These are phyloP conservation scores for Felis chaus DNA, from an alignment of 2,113 vertebrate genomes.

Conservation along the genomic window DNA sequence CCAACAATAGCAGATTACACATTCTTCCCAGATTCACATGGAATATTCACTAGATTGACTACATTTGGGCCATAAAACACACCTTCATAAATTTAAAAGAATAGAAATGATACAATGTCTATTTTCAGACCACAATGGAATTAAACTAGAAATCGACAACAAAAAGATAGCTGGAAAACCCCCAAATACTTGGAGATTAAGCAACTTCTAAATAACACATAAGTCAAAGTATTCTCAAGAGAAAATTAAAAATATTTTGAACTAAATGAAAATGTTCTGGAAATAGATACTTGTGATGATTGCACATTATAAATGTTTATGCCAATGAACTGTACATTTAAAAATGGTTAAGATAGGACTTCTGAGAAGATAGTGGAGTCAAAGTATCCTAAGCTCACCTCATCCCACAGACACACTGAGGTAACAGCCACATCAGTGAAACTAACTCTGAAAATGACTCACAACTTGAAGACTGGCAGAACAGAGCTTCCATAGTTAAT, in stretches of 20 bases:
- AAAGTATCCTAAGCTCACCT: not conserved
- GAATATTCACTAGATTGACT: not conserved
- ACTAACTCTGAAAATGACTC: not conserved
- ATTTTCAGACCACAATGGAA: not conserved
- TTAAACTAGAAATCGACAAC: slow-evolving; percentile 30
- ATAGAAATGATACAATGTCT: not conserved
- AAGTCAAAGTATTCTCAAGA: not conserved
- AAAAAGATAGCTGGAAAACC: slow-evolving; percentile 29
- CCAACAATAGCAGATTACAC: not conserved
- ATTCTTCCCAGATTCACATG: not conserved
- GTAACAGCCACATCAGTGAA: not conserved
- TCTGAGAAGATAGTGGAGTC: not conserved
- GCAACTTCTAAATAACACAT: not conserved
- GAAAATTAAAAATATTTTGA: slow-evolving; percentile 22
- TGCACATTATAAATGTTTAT: slow-evolving; percentile 7
- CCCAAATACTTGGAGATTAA: slow-evolving; percentile 30
- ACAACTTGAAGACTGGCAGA: not conserved
- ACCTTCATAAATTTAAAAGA: not conserved
- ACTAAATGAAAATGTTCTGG: slow-evolving; percentile 26
- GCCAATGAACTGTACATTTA: not conserved
- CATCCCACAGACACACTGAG: not conserved
- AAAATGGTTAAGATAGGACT: not conserved
- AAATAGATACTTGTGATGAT: not conserved
- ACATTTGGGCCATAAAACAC: not conserved
- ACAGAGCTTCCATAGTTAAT: not conserved